Base-by-base conservation (phyloP, 2,797 vertebrate genomes). In the Babyrousa celebensis region DNA sequence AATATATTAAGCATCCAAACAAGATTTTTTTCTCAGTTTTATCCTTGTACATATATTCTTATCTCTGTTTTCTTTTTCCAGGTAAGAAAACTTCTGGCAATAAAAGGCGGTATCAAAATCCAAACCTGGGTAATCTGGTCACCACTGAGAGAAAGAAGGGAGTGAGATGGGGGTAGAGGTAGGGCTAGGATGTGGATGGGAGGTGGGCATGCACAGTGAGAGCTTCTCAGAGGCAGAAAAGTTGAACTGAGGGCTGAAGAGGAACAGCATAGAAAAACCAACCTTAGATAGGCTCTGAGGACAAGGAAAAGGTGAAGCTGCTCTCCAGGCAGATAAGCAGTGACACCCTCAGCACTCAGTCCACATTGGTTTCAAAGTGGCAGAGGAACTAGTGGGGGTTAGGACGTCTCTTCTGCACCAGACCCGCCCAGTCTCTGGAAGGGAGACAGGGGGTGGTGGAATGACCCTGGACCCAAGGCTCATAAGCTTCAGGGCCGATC, bases 101-200 rank as follows among this genome's bases (percentile, higher is more conserved):
- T 36, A 43, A 84, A 79, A 56, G 20, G 36, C 29, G 43, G 14
- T 29, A 65, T 40, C 10, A 29, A 88, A 60, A 79, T 74, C 52
- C 27, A 68, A 74, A 78, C 6, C 54, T 58, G 48, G 63, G 74
- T 52, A 9, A 4, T 36, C 60, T 2, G 36, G 23, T 70, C 40
- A 6, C n/a, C 21, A 11, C 20, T 18, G 16, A 29, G 70, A 86
- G 40, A 32, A 27, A 18, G n/a, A 25, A 3, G 21, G 27, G 40
- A 5, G 15, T 6, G 25, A 20, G 40, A 1, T 9, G 18, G 8
- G 17, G 27, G 17, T 3, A 14, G 65, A 11, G n/a, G 11, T 48
- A 16, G 11, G 20, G n/a, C 2, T 2, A 18, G 11, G 6, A 36
- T 14, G 8, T 27, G n/a, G 3, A 0, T 4, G 1, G 29, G 9